Conservation (phyloP, 2,797 vertebrate genomes). For the Anabas testudineus region DNA sequence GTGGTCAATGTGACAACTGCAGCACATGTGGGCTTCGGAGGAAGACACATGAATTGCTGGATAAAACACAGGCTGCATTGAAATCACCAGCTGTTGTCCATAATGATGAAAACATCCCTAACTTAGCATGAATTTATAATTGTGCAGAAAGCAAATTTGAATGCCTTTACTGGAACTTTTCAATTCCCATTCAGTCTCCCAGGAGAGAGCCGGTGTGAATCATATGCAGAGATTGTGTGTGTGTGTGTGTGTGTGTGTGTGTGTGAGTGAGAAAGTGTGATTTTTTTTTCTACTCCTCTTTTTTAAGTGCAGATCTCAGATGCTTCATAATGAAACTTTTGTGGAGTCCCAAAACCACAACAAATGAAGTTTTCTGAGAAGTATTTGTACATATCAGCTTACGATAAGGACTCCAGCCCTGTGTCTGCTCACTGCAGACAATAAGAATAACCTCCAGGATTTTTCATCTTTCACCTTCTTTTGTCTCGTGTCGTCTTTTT, state of each 20-base stretch:
- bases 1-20: constrained; percentile 64
- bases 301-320: constrained; percentile 71
- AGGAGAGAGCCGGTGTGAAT: constrained; percentile 74
- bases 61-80: constrained; percentile 69
- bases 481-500: neutral
- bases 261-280: constrained; percentile 12
- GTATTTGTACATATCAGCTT: constrained; percentile 66
- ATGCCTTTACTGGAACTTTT: constrained; percentile 77
- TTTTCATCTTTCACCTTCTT: constrained; percentile 8
- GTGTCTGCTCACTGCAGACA: constrained; percentile 13
- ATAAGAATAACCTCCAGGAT: constrained; percentile 3
- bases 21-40: constrained; percentile 30
- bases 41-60: constrained; percentile 57
- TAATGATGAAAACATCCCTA: constrained; percentile 77
- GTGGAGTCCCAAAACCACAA: constrained; percentile 81
- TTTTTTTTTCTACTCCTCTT: neutral
- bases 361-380: constrained; percentile 84
- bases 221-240: constrained; percentile 70
- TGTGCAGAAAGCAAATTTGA: constrained; percentile 71
- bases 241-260: constrained; percentile 32
- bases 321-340: constrained; percentile 84
- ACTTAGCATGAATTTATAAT: constrained; percentile 78
- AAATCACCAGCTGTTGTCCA: constrained; percentile 77
- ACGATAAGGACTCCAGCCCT: constrained; percentile 69
- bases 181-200: constrained; percentile 68